A percentile compares a stretch with the other conserved stretches of the same genome.
These are phyloP conservation scores for Drosophila demipolita DNA, from an alignment of 2,888 invertebrate species.

Conservation along the genomic window DNA sequence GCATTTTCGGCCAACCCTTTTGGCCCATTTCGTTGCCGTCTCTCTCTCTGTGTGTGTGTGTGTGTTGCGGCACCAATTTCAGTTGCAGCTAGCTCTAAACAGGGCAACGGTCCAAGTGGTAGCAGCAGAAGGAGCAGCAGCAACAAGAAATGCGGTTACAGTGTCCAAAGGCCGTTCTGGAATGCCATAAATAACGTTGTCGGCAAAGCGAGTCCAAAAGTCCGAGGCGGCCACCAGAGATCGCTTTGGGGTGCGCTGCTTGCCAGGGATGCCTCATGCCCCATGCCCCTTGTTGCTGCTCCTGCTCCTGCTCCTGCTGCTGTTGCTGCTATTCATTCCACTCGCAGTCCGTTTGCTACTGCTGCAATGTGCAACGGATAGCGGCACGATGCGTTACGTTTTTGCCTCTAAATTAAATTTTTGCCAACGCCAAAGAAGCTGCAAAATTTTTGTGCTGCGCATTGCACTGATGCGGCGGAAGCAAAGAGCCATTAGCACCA, in stretches of 20 bases:
- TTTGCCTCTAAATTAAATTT: constrained; percentile 81
- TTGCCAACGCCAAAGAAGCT: constrained; percentile 81
- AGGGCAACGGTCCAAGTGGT: constrained; percentile 71
- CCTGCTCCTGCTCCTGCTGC: no score
- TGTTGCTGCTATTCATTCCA: neutral
- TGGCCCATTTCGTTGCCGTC: constrained; percentile 34
- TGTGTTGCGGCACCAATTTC: constrained; percentile 28
- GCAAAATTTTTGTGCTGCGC: constrained; percentile 80
- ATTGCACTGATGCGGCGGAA: constrained; percentile 77
- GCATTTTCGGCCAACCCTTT: constrained; percentile 56
- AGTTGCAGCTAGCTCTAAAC: constrained; percentile 59
- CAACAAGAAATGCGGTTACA: constrained; percentile 80
- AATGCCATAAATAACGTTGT: constrained; percentile 81
- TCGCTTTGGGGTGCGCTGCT: constrained; percentile 29
- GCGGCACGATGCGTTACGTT: constrained; percentile 75
- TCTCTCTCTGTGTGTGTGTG: constrained; percentile 8
- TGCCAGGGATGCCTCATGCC: constrained; percentile 22
- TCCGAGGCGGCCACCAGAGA: constrained; percentile 50
- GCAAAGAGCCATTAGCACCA: constrained; percentile 73
- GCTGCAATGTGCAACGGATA: constrained; percentile 56
- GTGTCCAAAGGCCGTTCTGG: constrained; percentile 81
- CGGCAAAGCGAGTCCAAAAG: constrained; percentile 62
- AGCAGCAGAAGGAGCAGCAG: constrained; percentile 29
- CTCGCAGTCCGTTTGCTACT: neutral
- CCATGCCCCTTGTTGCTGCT: neutral